Percentiles rank a stretch among this genome's conserved stretches.
These are phyloP conservation scores for Coendou prehensilis DNA, from an alignment of 2,797 vertebrate genomes.

Conservation along the genomic window DNA sequence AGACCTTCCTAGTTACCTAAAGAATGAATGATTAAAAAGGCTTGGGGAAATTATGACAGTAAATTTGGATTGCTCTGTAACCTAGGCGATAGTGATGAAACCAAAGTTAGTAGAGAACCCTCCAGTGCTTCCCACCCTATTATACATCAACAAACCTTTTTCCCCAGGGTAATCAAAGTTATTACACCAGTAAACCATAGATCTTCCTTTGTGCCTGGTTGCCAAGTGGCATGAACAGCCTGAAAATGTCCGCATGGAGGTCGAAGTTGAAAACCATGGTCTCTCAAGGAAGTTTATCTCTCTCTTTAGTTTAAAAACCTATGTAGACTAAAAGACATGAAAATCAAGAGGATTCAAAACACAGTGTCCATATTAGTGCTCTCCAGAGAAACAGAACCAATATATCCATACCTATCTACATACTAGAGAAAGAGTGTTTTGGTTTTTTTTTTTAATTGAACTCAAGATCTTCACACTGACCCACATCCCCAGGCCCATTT, in stretches of 20 bases:
- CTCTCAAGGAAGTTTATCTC: background rate
- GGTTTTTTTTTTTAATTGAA: background rate
- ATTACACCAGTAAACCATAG: background rate
- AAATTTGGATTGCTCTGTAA: background rate
- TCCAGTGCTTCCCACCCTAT: too few species aligned
- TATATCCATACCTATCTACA: background rate
- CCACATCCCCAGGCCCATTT: background rate
- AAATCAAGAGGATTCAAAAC: background rate
- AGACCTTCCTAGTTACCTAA: fast-evolving
- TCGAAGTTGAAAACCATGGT: background rate
- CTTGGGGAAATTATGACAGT: background rate
- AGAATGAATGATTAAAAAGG: background rate
- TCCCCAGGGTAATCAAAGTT: background rate
- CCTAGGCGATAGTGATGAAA: background rate
- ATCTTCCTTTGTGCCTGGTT: background rate
- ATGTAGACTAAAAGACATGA: background rate
- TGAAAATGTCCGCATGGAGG: background rate
- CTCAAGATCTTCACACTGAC: background rate
- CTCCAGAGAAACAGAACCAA: background rate
- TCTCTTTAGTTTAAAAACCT: background rate
- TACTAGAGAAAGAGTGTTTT: background rate
- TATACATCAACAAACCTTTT: background rate
- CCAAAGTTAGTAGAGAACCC: background rate
- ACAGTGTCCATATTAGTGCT: background rate
- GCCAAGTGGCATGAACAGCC: background rate